Evolutionary conservation across 2,797 vertebrate genomes (phyloP).

Genomic region (Anas bernieri): DNA sequence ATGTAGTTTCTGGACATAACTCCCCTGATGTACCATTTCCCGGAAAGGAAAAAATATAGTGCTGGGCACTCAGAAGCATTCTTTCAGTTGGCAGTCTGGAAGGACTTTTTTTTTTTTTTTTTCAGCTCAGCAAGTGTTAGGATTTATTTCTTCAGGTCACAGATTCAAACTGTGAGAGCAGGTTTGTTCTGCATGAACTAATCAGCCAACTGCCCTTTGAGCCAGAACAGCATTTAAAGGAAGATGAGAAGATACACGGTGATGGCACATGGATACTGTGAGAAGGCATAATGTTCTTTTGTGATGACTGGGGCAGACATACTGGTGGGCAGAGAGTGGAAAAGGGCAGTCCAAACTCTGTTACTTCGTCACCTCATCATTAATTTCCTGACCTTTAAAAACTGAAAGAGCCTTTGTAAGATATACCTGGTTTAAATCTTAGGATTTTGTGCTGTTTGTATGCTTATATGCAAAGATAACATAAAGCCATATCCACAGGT

Average conservation of each 20-base stretch:
- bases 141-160: constrained; percentile 39
- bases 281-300: background rate
- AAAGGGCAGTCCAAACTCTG: background rate
- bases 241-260: background rate
- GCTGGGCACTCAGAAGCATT: background rate
- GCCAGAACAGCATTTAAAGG: background rate
- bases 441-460: background rate
- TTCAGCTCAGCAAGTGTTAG: background rate
- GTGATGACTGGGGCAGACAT: background rate
- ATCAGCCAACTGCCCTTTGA: background rate
- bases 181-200: background rate
- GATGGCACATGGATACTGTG: background rate
- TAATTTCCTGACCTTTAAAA: background rate
- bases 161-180: background rate
- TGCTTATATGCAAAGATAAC: background rate
- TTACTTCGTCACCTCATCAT: background rate
- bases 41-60: background rate
- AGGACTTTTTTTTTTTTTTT: background rate
- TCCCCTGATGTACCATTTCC: background rate
- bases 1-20: background rate
- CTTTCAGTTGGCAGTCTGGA: background rate
- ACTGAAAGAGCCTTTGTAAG: background rate
- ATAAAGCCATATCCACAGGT: background rate
- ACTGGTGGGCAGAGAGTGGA: accelerated
- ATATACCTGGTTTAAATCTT: background rate